Base-by-base conservation (phyloP, 2,888 invertebrate species). In the Heliconius hortense region DNA sequence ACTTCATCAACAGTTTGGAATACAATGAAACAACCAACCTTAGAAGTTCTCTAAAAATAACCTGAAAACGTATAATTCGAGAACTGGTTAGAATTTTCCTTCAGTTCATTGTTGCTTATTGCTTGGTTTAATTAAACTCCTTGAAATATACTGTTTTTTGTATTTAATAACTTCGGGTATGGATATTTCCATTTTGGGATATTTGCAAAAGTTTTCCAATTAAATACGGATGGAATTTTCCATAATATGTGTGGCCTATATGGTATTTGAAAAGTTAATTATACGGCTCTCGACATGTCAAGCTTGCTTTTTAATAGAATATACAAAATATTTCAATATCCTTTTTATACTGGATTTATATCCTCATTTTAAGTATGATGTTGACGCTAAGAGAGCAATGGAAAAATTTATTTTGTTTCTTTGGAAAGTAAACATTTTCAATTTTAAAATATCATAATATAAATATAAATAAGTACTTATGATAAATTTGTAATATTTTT, bases 1-100 rank as follows among this genome's bases (percentile, higher is more conserved):
- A 48, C n/a, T 73, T 68, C 68, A 67, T 73, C 31, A 73, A 62
- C 73, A 60, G 73, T 73, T 60, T 59, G 10, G 60, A 59, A 73
- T 60, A 62, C 73, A 73, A 73, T 60, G 48, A 21, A 66, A 35
- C 71, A 24, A 53, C 56, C 53, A 39, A 68, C 43, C 48, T 74
- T 48, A 73, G 64, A 56, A 74, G 60, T 48, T 43, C 26, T 73
- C 48, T 48, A 73, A 73, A 62, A 68, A 68, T 68, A 68, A 74
- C 68, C 31, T 39, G 43, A 68, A 62, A 68, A 60, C 13, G 43
- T 18, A 56, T 73, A 68, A 73, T 31, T 68, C 31, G 73, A 74
- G 68, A 73, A 28, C 28, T 28, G 73, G 18, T 74, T 68, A 60
- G 62, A 60, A 43, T 43, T 62, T 68, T 21, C 43, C 60, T 67